Base-by-base conservation (phyloP, 2,797 vertebrate genomes). In the Brachyrhaphis roseni region DNA sequence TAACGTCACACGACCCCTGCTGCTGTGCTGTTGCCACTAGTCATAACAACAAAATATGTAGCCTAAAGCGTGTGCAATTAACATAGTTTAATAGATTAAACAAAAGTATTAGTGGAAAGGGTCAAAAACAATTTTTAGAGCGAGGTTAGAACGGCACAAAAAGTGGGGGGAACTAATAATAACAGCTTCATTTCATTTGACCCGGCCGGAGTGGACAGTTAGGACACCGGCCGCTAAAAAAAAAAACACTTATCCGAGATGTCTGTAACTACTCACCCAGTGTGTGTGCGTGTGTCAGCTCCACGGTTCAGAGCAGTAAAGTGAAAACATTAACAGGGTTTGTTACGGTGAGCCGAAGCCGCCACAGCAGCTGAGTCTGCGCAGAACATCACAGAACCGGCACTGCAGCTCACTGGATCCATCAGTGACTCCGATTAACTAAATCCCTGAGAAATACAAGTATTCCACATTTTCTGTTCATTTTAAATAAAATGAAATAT, bases 191-290 rank as follows among this genome's bases (percentile, higher is more conserved):
- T 26, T 6, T 68, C 36, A 23, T 26, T 12, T 68, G 36, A 26
- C 23, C 34, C 51, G 51, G 51, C 53, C 23, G 36, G 64, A 68
- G 64, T 8, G 23, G 36, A 26, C 36, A 26, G 55, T 28, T 4
- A 39, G 46, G 66, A 68, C 53, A 72, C 75, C 70, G 68, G 46
- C 36, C 28, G 5, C 1, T 28, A 1, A 36, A 36, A 28, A 59
- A n/a, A 31, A 26, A 68, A 46, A 31, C 16, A 62, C 23, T 20
- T 55, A 1, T 36, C 16, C 66, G 1, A 8, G 49, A 28, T 36
- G 59, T 36, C 4, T 13, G 47, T 8, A 1, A 26, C 15, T 1
- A 64, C 86, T 86, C 81, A 89, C 78, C 82, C 26, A 12, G 49
- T n/a, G 36, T 39, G 6, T 46, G 45, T 45, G 6, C 16, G 55